Conservation (phyloP, 2,797 vertebrate genomes). For the Dendrocincla fuliginosa region DNA sequence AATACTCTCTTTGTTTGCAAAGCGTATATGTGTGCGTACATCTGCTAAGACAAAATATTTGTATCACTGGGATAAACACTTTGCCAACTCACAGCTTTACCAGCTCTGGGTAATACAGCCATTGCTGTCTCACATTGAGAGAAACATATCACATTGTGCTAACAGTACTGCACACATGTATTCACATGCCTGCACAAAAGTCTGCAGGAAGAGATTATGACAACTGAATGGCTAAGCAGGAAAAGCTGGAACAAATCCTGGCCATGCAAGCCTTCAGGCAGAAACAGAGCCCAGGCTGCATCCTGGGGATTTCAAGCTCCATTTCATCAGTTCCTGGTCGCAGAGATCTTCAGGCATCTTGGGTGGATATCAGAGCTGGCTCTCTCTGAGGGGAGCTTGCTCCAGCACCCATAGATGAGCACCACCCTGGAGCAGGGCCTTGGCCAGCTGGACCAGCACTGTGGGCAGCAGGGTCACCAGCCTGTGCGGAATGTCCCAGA, state of each 20-base stretch:
- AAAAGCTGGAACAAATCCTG: neutral
- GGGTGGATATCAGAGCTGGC: neutral
- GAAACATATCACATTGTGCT: neutral
- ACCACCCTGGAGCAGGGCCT: neutral
- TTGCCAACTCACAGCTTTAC: neutral
- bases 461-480: neutral
- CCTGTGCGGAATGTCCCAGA: rapidly evolving
- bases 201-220: neutral
- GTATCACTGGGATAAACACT: neutral
- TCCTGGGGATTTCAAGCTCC: neutral
- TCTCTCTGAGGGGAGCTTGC: rapidly evolving
- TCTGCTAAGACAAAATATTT: neutral
- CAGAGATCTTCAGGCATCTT: neutral
- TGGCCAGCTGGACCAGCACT: neutral
- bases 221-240: neutral
- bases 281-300: neutral
- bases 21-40: rapidly evolving
- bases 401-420: neutral
- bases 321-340: neutral
- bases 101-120: neutral
- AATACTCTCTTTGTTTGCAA: neutral
- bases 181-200: neutral
- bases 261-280: neutral
- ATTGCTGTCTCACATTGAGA: neutral
- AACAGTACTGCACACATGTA: neutral